Conservation (phyloP, 2,888 invertebrate species). For the Seira musarum region DNA sequence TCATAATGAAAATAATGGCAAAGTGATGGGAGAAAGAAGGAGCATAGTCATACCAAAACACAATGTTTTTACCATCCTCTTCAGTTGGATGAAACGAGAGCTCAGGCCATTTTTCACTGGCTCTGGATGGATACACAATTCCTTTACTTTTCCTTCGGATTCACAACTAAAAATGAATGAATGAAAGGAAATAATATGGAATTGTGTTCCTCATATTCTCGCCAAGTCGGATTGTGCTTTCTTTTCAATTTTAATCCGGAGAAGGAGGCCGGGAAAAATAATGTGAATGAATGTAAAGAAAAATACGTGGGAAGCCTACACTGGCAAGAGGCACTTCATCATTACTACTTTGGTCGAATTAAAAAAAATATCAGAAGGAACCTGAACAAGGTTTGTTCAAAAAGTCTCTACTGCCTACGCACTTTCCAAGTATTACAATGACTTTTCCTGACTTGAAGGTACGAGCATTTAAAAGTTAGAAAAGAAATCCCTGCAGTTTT, state of each 20-base stretch:
- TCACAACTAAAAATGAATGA: slow-evolving; percentile 31
- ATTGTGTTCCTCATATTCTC: slow-evolving; percentile 23
- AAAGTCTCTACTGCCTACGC: background rate
- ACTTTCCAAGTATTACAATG: background rate
- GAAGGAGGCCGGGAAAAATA: slow-evolving; percentile 13
- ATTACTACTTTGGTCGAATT: slow-evolving; percentile 38
- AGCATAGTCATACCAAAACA: too few relatives aligned
- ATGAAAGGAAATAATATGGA: slow-evolving; percentile 35
- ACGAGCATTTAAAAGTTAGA: background rate
- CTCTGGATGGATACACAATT: slow-evolving; percentile 7
- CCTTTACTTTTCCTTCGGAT: slow-evolving; percentile 18
- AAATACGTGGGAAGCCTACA: slow-evolving; percentile 18
- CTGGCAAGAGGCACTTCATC: slow-evolving; percentile 40
- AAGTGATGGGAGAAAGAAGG: background rate
- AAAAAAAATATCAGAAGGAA: slow-evolving; percentile 9
- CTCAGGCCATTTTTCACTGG: slow-evolving; percentile 8
- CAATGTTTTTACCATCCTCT: too few relatives aligned
- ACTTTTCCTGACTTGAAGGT: background rate
- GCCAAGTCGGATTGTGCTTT: slow-evolving; percentile 2
- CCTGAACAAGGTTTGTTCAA: slow-evolving; percentile 11
- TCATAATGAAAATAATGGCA: slow-evolving; percentile 4
- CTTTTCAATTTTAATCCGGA: slow-evolving; percentile 38
- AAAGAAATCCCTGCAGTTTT: background rate
- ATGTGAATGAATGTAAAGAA: slow-evolving; percentile 13
- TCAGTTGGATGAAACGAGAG: slow-evolving; percentile 1